Percentiles rank a stretch among this genome's conserved stretches.
phyloP scores from a whole-genome alignment of 2,888 invertebrate species.

The Crocallis elinguaria region DNA sequence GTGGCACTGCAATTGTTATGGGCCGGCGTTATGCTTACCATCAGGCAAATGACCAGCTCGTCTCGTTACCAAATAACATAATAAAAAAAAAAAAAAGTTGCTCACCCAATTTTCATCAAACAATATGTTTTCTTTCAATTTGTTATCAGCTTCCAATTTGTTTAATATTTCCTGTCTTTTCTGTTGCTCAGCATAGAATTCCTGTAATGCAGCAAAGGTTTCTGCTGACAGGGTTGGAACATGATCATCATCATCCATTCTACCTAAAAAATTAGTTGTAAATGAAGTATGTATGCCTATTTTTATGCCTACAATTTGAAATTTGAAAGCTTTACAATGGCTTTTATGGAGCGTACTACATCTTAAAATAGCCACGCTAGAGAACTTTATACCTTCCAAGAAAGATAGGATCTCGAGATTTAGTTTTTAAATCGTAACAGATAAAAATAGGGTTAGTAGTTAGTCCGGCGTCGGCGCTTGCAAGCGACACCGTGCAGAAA shows the following conservation, averaged over 20 bases:
- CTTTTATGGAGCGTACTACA: not conserved
- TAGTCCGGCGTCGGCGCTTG: conserved; percentile 21
- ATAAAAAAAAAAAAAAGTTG: not conserved
- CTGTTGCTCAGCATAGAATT: conserved; percentile 90
- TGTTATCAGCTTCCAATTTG: conserved; percentile 73
- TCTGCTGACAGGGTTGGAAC: conserved; percentile 87
- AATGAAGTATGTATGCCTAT: too few relatives aligned
- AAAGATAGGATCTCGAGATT: conserved; percentile 39
- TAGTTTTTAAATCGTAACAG: conserved; percentile 56
- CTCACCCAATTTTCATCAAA: conserved; percentile 94
- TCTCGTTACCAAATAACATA: too few relatives aligned
- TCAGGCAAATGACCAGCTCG: too few relatives aligned
- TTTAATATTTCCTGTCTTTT: conserved; percentile 84
- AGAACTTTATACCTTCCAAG: conserved; percentile 12
- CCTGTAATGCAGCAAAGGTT: conserved; percentile 89
- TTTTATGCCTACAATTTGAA: not conserved
- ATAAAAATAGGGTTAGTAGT: conserved; percentile 68
- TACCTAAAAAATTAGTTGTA: conserved; percentile 6
- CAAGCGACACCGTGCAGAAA: conserved; percentile 9
- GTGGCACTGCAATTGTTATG: too few relatives aligned
- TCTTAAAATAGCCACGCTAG: not conserved
- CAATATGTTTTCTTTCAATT: conserved; percentile 73
- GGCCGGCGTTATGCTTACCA: too few relatives aligned
- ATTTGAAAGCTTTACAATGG: not conserved
- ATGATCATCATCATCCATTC: conserved; percentile 85